Evolutionary conservation across 1,140 invertebrate genomes (phyloP).

Genomic region (Aphidius ervi): DNA sequence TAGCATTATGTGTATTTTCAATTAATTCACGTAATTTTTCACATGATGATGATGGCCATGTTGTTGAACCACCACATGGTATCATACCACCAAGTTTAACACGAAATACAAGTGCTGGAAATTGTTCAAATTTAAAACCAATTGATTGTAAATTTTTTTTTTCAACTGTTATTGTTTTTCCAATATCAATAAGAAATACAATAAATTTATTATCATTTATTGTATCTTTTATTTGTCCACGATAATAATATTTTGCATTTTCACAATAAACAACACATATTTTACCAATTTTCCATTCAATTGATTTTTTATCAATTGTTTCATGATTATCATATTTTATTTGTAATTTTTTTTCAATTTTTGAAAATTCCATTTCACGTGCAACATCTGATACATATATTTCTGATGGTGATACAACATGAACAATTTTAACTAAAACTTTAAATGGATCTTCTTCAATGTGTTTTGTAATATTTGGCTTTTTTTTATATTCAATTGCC

Average conservation of each 20-base stretch:
- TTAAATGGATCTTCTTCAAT: constrained; percentile 52
- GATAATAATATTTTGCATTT: constrained; percentile 52
- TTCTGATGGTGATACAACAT: constrained; percentile 51
- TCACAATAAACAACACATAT: constrained; percentile 50
- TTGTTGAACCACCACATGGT: constrained; percentile 50
- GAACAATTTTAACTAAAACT: constrained; percentile 49
- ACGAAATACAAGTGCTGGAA: constrained; percentile 52
- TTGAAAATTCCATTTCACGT: constrained; percentile 41
- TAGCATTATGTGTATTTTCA: constrained; percentile 36
- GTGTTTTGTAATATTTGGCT: neutral
- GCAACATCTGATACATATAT: constrained; percentile 52
- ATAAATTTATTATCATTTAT: constrained; percentile 31
- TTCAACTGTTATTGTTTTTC: constrained; percentile 46
- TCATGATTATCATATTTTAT: constrained; percentile 45
- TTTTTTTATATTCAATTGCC: too few species aligned
- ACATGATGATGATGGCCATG: constrained; percentile 55
- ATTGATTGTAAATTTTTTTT: constrained; percentile 40
- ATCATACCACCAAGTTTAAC: constrained; percentile 57
- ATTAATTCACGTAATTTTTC: constrained; percentile 54
- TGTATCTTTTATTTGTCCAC: constrained; percentile 52
- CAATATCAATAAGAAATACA: constrained; percentile 57
- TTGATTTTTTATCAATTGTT: constrained; percentile 15
- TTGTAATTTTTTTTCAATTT: constrained; percentile 50
- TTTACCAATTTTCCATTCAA: constrained; percentile 44
- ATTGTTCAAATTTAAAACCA: constrained; percentile 44